These are phyloP conservation scores for Scaptodrosophila lebanonensis DNA, from an alignment of 1,140 invertebrate genomes.

Conservation along the genomic window DNA sequence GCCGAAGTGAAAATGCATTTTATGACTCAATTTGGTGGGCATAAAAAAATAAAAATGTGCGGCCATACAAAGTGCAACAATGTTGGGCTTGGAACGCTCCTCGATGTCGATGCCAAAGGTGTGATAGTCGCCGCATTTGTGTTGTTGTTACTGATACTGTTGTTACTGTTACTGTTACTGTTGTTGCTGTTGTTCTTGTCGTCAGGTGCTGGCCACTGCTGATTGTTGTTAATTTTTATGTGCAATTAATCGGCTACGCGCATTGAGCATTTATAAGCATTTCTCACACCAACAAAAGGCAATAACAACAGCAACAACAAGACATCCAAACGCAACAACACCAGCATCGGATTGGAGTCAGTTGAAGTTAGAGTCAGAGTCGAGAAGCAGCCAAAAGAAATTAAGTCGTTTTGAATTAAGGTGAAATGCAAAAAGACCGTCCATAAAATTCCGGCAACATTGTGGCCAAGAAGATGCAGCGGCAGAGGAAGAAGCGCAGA, in stretches of 20 bases:
- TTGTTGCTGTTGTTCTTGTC: constrained; percentile 2
- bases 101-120: constrained; percentile 30
- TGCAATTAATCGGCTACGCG: constrained; percentile 71
- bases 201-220: constrained; percentile 10
- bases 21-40: constrained; percentile 72
- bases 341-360: constrained; percentile 13
- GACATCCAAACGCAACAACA: constrained; percentile 4
- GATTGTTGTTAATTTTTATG: constrained; percentile 74
- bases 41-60: constrained; percentile 41
- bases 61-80: constrained; percentile 62
- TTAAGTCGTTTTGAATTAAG: constrained; percentile 71
- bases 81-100: constrained; percentile 34
- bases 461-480: no score
- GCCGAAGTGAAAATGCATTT: constrained; percentile 61
- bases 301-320: no score
- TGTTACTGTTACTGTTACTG: constrained; percentile 6
- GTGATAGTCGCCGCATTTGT: constrained; percentile 30
- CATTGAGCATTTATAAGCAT: constrained; percentile 74
- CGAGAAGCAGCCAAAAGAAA: constrained; percentile 33
- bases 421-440: constrained; percentile 64
- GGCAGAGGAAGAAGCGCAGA: constrained; percentile 32
- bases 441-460: no score
- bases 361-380: neutral
- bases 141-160: neutral
- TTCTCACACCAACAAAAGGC: constrained; percentile 50